A percentile compares a stretch with the other conserved stretches of the same genome.
Evolutionary conservation across 2,888 invertebrate species (phyloP).

Genomic region (Arrhopalites spinosus): DNA sequence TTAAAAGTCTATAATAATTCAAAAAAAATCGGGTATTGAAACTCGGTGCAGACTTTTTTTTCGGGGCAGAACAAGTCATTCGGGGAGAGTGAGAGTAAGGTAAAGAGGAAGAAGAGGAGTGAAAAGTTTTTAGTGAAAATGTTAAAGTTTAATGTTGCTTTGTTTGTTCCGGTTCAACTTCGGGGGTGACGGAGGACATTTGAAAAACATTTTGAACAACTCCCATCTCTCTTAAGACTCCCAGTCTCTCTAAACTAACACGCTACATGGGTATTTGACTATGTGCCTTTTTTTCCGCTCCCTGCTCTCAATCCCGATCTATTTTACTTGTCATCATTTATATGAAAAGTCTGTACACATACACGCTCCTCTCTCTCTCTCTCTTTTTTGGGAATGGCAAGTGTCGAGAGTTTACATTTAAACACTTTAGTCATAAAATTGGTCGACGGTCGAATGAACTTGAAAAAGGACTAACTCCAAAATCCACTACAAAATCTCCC

Average conservation of each 20-base stretch:
- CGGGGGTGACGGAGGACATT: constrained; percentile 10
- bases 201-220: background rate
- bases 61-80: background rate
- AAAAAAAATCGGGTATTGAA: too few relatives aligned
- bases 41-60: too few relatives aligned
- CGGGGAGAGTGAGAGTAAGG: background rate
- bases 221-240: background rate
- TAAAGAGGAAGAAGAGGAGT: constrained; percentile 1
- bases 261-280: background rate
- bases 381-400: background rate
- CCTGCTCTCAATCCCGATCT: background rate
- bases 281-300: background rate
- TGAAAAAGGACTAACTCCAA: too few relatives aligned
- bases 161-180: constrained; percentile 26
- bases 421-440: background rate
- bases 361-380: background rate
- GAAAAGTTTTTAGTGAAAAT: constrained; percentile 27
- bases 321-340: constrained; percentile 17
- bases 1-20: too few relatives aligned
- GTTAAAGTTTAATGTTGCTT: constrained; percentile 20
- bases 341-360: constrained; percentile 4
- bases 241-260: too few relatives aligned
- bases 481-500: too few relatives aligned
- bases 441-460: too few relatives aligned
- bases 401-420: background rate